Evolutionary conservation across 1,140 invertebrate genomes (phyloP), one percentile per base, ranked within the genome.

Genomic region (Eciton burchellii): DNA sequence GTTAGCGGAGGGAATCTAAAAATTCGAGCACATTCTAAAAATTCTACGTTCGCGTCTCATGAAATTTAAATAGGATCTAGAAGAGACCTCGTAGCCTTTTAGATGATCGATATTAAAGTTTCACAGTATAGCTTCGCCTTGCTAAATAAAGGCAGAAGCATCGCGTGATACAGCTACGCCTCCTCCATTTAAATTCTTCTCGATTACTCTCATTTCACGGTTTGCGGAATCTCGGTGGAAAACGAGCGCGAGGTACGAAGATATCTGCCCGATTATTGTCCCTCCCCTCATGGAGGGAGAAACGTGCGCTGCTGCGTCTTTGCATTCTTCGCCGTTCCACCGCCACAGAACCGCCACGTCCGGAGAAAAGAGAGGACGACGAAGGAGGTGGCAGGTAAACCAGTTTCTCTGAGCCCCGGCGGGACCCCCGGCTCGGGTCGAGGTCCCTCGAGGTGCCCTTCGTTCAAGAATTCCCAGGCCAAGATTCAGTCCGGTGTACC

Each of bases 311-410:
- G 60, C 74, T 57, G 41, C 77, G 68, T 73, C 77, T 81, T 81
- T 72, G 57, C 77, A 81, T 81, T 81, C 77, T 81, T 81, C 56
- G 77, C 54, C 54, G 41, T 81, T 71, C 41, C 66, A 41, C 54
- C 77, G 66, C 41, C 56, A 62, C 77, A 54, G 77, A 81, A 73
- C 63, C 60, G 45, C 73, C 59, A 41, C 62, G n/a, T 81, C 49
- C 68, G 24, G 52, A 84, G 77, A 84, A 84, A 49, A 71, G 82
- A 77, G 66, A 84, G 57, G 76, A 82, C 73, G 85, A 83, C 68
- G 70, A 87, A 84, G 84, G 43, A 82, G 41, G 60, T 84, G 86
- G 62, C 84, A 82, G 86, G 82, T 87, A 88, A 88, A 88, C 86
- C 86, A 88, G 86, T 88, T 88, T 82, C 71, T 83, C 77, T 41